Conservation (phyloP, 2,888 invertebrate species). For the Fragum whitleyi region DNA sequence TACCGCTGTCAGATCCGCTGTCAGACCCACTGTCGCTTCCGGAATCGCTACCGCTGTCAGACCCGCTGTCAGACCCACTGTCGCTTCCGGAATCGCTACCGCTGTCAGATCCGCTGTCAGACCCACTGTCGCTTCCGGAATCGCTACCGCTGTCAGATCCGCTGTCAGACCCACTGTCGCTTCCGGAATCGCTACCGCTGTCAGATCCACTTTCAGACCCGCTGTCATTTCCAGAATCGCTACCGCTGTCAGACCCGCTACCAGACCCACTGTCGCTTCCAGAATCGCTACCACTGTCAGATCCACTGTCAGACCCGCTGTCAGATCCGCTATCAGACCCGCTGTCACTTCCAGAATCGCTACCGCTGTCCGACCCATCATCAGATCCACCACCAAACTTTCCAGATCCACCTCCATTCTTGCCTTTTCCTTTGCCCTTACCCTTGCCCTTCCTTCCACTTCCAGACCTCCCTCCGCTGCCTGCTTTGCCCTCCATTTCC, state of each 20-base stretch:
- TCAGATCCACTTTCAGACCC: neutral
- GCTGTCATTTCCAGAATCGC: neutral
- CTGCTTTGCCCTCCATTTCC: too few species aligned
- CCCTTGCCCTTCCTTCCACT: neutral
- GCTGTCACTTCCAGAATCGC: neutral
- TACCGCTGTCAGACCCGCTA: neutral
- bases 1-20: neutral
- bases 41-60: neutral
- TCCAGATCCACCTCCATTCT: slow-evolving; percentile 4
- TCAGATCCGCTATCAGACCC: neutral
- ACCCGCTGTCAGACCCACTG: neutral
- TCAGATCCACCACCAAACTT: neutral
- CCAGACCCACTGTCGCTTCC: neutral
- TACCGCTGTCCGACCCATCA: neutral
- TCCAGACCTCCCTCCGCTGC: too few species aligned
- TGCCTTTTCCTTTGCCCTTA: neutral
- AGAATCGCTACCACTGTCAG: neutral
- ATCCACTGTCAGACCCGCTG: neutral
- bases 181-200: neutral
- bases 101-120: neutral
- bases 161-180: neutral
- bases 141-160: neutral
- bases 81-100: neutral
- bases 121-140: neutral
- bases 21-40: neutral